Evolutionary conservation across 2,113 vertebrate genomes (phyloP), one percentile per base, ranked within the genome.

Genomic region (Sula dactylatra): DNA sequence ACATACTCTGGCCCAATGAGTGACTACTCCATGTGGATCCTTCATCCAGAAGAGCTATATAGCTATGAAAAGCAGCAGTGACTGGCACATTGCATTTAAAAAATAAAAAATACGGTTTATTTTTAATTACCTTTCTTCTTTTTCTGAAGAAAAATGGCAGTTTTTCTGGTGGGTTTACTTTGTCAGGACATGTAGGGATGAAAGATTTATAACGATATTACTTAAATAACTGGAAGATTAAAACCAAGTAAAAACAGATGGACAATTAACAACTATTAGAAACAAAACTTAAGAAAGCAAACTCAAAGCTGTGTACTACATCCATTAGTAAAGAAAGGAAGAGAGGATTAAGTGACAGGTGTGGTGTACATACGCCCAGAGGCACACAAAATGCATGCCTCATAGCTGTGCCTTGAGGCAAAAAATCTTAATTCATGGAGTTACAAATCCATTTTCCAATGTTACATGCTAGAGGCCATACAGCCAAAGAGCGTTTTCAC

Each of bases 361-460:
- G 12, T 62, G n/a, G 17, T 64, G 42, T 40, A 91, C 2, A 7
- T 59, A 64, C 4, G 26, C 32, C 59, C 40, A 82, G 44, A 91
- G 67, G 18, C n/a, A 84, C 13, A 6, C 4, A 16, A 94, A 98
- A 94, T 12, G 42, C 25, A 80, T 6, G 21, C 29, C 62, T 93
- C 86, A 94, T 66, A 64, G 55, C 52, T 89, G 32, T 74, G 34
- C 26, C 84, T 94, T 92, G 11, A 86, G 90, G 88, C 82, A 97
- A 97, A 93, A 96, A 88, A 8, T 54, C 78, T 92, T 83, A 95
- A 87, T 61, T 96, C 70, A 95, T 50, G 4, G 34, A 87, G 36
- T 38, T 59, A 92, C 72, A 97, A 96, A 96, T 78, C 42, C 82
- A 58, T 83, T 96, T 80, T 82, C 79, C 36, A 64, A 11, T 34